Evolutionary conservation across 2,888 invertebrate species (phyloP).

Genomic region (Drepana falcataria): DNA sequence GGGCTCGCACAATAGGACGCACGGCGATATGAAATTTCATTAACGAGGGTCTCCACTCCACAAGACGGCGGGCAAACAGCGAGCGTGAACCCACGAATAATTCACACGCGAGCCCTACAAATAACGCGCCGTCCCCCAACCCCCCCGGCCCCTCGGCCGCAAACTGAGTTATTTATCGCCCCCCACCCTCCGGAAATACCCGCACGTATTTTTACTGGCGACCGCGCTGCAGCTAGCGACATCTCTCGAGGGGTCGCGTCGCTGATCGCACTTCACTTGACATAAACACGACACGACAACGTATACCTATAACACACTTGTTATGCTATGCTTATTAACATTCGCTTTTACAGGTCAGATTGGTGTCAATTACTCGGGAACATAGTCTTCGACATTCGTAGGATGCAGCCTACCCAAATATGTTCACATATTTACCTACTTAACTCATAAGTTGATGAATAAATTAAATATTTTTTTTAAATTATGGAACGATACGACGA

Average conservation of each 20-base stretch:
- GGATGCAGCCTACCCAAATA: too few relatives aligned
- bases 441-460: too few relatives aligned
- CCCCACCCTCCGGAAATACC: slow-evolving; percentile 61
- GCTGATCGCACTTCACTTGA: slow-evolving; percentile 22
- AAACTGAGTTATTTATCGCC: slow-evolving; percentile 77
- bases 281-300: slow-evolving; percentile 9
- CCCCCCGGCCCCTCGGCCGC: slow-evolving; percentile 43
- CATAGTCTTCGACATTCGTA: too few relatives aligned
- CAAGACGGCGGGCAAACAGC: slow-evolving; percentile 69
- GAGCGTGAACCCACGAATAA: slow-evolving; percentile 78
- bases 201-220: slow-evolving; percentile 73
- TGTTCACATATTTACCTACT: too few relatives aligned
- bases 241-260: slow-evolving; percentile 49
- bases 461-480: too few relatives aligned
- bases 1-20: not conserved
- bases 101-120: slow-evolving; percentile 78
- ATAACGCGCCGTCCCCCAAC: slow-evolving; percentile 53
- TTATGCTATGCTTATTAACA: too few relatives aligned
- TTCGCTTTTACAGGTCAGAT: too few relatives aligned
- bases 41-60: slow-evolving; percentile 68
- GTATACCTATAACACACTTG: not conserved
- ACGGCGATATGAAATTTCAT: slow-evolving; percentile 73
- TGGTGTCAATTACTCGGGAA: too few relatives aligned
- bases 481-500: too few relatives aligned
- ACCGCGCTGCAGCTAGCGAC: slow-evolving; percentile 48